These are phyloP conservation scores for Sebastes itinus DNA, from an alignment of 2,797 vertebrate species.

Conservation along the genomic window DNA sequence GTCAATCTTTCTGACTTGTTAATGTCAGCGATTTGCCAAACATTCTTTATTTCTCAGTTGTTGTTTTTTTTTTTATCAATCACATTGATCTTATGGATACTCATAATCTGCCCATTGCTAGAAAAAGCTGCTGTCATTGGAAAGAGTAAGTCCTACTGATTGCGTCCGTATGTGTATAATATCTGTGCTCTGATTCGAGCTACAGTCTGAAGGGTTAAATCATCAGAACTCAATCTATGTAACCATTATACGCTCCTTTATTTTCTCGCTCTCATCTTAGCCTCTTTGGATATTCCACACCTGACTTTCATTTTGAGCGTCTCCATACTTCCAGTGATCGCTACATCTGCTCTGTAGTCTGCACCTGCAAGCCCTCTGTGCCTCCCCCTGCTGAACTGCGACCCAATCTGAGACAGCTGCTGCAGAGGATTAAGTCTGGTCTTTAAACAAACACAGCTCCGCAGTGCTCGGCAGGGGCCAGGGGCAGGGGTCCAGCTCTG, in stretches of 20 bases:
- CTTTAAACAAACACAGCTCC: conserved; percentile 81
- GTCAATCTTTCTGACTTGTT: no score
- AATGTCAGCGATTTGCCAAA: neutral
- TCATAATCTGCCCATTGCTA: neutral
- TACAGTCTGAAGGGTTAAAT: neutral
- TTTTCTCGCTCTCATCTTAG: neutral
- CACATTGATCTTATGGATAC: neutral
- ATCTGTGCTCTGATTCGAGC: neutral
- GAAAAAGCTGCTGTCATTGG: no score
- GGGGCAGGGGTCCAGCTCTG: conserved; percentile 40
- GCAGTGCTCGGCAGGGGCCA: conserved; percentile 49
- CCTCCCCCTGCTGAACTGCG: conserved; percentile 46
- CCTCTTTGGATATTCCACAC: neutral
- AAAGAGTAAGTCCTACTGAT: neutral
- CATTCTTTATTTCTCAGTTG: neutral
- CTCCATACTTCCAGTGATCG: conserved; percentile 2
- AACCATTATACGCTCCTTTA: neutral
- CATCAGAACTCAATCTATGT: neutral
- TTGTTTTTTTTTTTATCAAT: neutral
- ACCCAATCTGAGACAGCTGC: conserved; percentile 83
- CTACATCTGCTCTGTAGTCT: conserved; percentile 55
- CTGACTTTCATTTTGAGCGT: conserved; percentile 21
- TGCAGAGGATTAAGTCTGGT: conserved; percentile 79
- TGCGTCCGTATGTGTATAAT: neutral
- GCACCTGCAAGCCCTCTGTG: conserved; percentile 68